Conservation (phyloP, 2,797 vertebrate species). For the Hirundo rustica region DNA sequence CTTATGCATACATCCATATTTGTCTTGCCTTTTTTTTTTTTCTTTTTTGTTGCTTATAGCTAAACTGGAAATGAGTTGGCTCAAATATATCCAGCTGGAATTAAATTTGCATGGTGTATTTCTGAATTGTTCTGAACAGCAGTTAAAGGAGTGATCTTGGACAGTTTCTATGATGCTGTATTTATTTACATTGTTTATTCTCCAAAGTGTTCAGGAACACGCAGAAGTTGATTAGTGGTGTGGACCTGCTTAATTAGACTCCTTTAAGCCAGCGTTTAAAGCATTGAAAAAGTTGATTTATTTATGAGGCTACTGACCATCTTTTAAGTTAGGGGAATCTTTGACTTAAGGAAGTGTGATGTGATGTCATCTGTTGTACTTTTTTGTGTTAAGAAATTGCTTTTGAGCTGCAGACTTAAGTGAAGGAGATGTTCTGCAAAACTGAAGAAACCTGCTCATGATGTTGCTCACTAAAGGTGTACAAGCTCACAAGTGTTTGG, state of each 20-base stretch:
- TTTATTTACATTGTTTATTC: neutral
- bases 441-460: accelerated
- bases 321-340: neutral
- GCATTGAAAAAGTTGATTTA: neutral
- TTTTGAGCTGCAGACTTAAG: neutral
- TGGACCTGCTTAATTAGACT: neutral
- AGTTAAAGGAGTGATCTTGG: neutral
- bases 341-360: neutral
- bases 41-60: neutral
- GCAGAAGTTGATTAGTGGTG: neutral
- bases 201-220: neutral
- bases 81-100: neutral
- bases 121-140: neutral
- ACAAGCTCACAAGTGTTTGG: neutral
- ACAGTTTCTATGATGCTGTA: neutral
- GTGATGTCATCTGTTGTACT: neutral
- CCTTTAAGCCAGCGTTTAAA: neutral
- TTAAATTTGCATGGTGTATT: neutral
- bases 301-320: neutral
- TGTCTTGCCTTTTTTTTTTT: neutral
- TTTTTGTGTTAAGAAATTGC: neutral
- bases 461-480: neutral
- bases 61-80: neutral
- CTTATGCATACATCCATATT: neutral
- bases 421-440: neutral